Conservation (phyloP, 2,888 invertebrate genomes). For the Synergus japonicus region DNA sequence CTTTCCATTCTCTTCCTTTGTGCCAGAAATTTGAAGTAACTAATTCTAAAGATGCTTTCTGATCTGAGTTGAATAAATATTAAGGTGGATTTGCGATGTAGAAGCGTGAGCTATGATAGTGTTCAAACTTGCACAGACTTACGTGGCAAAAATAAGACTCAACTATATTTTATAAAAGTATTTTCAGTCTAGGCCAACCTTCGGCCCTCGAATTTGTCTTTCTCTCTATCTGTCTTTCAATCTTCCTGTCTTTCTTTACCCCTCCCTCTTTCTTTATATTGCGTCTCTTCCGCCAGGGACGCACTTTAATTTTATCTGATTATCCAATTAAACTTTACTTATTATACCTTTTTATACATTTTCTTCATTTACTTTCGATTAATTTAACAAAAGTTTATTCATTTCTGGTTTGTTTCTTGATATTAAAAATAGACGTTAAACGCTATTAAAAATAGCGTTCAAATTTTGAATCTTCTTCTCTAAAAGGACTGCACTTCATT, state of each 20-base stretch:
- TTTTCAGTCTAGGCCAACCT: conserved; percentile 74
- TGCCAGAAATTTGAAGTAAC: conserved; percentile 11
- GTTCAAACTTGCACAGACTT: conserved; percentile 48
- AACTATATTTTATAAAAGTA: conserved; percentile 71
- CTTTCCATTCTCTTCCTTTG: conserved; percentile 12
- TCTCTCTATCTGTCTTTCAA: conserved; percentile 43
- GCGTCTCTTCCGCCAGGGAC: not conserved
- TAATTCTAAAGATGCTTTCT: conserved; percentile 9
- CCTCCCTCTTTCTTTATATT: conserved; percentile 3
- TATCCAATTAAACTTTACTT: too few species aligned
- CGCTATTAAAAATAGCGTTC: too few species aligned
- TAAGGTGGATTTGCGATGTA: not conserved
- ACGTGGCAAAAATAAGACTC: conserved; percentile 64
- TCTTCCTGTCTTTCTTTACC: conserved; percentile 53
- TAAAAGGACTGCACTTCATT: too few species aligned
- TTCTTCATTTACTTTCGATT: too few species aligned
- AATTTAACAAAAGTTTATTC: too few species aligned
- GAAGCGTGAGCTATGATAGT: not conserved
- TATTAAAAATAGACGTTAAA: too few species aligned
- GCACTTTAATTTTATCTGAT: not conserved
- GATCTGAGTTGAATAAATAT: not conserved
- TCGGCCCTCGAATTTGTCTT: conserved; percentile 61
- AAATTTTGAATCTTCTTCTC: too few species aligned
- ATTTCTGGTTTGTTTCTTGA: too few species aligned
- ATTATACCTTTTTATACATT: too few species aligned